Conservation (phyloP, 1,140 invertebrate genomes). For the Brachionus rotundiformis region DNA sequence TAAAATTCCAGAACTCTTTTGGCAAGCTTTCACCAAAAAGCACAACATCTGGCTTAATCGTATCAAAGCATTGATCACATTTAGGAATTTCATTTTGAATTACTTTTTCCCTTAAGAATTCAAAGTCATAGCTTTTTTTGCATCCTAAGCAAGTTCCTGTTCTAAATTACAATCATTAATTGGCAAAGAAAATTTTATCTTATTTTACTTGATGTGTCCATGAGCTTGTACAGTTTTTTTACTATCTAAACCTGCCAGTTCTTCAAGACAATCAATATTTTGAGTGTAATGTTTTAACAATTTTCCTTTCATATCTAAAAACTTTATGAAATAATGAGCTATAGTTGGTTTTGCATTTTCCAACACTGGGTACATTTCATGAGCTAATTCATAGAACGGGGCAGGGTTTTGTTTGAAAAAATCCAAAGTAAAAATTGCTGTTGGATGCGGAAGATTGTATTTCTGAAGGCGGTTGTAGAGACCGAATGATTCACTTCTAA, state of each 20-base stretch:
- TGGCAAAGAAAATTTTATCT: no score
- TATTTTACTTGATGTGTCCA: constrained; percentile 76
- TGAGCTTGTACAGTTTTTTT: constrained; percentile 89
- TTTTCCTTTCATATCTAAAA: constrained; percentile 42
- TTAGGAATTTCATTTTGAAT: constrained; percentile 46
- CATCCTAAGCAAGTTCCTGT: constrained; percentile 42
- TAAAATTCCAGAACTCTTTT: constrained; percentile 60
- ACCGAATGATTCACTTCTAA: constrained; percentile 76
- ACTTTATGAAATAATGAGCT: constrained; percentile 51
- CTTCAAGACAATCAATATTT: constrained; percentile 90
- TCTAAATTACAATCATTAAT: constrained; percentile 3
- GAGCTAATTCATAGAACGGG: constrained; percentile 72
- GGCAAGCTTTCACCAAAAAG: constrained; percentile 65
- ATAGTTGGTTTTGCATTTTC: constrained; percentile 68
- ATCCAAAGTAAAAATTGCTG: constrained; percentile 20
- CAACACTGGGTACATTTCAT: constrained; percentile 79
- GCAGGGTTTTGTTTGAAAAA: constrained; percentile 40
- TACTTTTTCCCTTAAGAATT: constrained; percentile 42
- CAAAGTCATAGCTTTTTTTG: background rate
- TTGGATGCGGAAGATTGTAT: constrained; percentile 22
- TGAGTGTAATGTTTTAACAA: constrained; percentile 64
- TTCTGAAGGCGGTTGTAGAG: constrained; percentile 17
- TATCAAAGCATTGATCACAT: constrained; percentile 55
- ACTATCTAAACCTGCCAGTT: constrained; percentile 78
- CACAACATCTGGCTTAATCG: constrained; percentile 65